phyloP scores from a whole-genome alignment of 2,888 invertebrate genomes.

The Diogma glabrata region DNA sequence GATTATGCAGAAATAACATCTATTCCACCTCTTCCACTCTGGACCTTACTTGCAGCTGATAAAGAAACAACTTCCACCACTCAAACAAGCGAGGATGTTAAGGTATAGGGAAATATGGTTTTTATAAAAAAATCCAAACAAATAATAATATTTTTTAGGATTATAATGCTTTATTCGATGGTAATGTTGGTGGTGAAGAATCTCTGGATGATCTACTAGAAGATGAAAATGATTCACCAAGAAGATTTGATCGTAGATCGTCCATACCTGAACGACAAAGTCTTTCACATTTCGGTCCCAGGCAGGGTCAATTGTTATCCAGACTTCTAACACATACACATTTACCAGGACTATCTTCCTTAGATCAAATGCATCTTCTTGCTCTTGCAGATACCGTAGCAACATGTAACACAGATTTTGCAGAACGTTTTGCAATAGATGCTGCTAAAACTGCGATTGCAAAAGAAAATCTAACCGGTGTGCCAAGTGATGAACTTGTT shows the following conservation, averaged over 20 bases:
- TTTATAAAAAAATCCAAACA: not conserved
- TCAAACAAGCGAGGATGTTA: conserved; percentile 38
- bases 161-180: conserved; percentile 85
- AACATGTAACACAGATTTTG: conserved; percentile 80
- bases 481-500: conserved; percentile 41
- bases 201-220: conserved; percentile 68
- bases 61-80: conserved; percentile 55
- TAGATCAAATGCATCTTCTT: conserved; percentile 99
- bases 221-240: conserved; percentile 53
- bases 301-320: conserved; percentile 75
- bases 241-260: conserved; percentile 47
- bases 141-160: conserved; percentile 38
- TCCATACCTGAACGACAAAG: conserved; percentile 63
- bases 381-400: conserved; percentile 97
- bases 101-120: conserved; percentile 30
- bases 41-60: conserved; percentile 92
- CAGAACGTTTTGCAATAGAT: conserved; percentile 65
- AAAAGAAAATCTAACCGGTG: conserved; percentile 49
- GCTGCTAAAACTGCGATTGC: conserved; percentile 54
- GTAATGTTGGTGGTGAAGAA: conserved; percentile 64
- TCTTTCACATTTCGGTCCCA: conserved; percentile 75
- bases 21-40: conserved; percentile 94
- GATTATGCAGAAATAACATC: conserved; percentile 95
- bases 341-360: conserved; percentile 83
- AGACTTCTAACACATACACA: conserved; percentile 89